Percentiles rank a stretch among this genome's conserved stretches.
Evolutionary conservation across 2,113 vertebrate genomes (phyloP).

Genomic region (Nothocercus julius): DNA sequence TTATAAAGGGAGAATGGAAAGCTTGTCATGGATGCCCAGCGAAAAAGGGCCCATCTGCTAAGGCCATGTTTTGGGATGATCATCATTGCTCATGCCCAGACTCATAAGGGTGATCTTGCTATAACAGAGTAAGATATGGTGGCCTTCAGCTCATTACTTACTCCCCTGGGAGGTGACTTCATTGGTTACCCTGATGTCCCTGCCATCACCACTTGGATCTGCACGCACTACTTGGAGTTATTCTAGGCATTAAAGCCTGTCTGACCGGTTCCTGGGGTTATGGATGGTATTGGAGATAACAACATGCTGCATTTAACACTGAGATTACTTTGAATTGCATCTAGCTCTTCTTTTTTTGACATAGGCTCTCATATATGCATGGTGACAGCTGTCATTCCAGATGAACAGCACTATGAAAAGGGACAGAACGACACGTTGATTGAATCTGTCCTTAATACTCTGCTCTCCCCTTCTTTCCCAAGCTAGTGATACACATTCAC

Average conservation of each 20-base stretch:
- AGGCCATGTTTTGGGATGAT: background rate
- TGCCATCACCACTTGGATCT: background rate
- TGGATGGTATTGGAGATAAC: background rate
- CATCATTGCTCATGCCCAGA: background rate
- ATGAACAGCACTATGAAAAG: background rate
- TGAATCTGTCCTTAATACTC: background rate
- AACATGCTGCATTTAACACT: background rate
- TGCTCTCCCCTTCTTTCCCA: background rate
- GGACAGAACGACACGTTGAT: background rate
- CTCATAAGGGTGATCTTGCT: background rate
- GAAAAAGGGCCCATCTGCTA: background rate
- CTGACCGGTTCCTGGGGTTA: background rate
- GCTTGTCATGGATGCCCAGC: background rate
- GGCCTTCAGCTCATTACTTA: background rate
- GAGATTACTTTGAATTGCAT: background rate
- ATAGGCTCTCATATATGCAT: background rate
- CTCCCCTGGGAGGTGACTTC: background rate
- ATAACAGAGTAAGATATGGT: background rate
- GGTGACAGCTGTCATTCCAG: conserved; percentile 40
- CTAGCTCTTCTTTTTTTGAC: background rate
- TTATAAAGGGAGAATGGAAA: background rate
- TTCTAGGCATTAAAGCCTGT: conserved; percentile 14
- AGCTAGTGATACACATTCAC: fast-evolving
- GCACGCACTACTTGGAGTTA: background rate
- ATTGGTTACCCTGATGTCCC: background rate